Evolutionary conservation across 2,113 vertebrate genomes (phyloP).

Genomic region (Sminthopsis crassicaudata): DNA sequence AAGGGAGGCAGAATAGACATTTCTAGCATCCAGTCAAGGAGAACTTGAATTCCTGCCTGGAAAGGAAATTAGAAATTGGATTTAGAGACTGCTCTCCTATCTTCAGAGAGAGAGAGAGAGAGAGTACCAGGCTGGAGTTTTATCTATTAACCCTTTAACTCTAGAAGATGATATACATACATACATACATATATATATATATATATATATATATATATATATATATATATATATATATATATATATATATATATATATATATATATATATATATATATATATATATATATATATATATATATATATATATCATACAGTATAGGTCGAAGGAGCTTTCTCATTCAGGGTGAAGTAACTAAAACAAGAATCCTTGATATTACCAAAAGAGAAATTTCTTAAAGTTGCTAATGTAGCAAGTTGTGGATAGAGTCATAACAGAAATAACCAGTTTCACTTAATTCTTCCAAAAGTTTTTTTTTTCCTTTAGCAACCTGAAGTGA

Average conservation of each 20-base stretch:
- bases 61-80: neutral
- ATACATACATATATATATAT: too few relatives aligned
- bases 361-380: neutral
- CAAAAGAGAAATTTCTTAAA: neutral
- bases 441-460: neutral
- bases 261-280: too few relatives aligned
- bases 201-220: too few relatives aligned
- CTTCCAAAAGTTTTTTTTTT: neutral
- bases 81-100: neutral
- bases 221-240: neutral
- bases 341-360: neutral
- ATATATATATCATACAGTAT: neutral
- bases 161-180: neutral
- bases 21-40: neutral
- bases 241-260: too few relatives aligned
- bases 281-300: too few relatives aligned
- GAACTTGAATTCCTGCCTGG: neutral
- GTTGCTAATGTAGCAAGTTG: too few relatives aligned
- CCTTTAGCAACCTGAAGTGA: neutral
- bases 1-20: neutral
- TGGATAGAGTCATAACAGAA: neutral
- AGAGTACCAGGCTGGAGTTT: neutral
- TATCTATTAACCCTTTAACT: neutral
- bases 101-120: neutral
- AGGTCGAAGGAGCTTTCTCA: neutral